A percentile compares a stretch with the other conserved stretches of the same genome.
These are phyloP conservation scores for Nesospiza acunhae DNA, from an alignment of 2,113 vertebrate species.

Conservation along the genomic window DNA sequence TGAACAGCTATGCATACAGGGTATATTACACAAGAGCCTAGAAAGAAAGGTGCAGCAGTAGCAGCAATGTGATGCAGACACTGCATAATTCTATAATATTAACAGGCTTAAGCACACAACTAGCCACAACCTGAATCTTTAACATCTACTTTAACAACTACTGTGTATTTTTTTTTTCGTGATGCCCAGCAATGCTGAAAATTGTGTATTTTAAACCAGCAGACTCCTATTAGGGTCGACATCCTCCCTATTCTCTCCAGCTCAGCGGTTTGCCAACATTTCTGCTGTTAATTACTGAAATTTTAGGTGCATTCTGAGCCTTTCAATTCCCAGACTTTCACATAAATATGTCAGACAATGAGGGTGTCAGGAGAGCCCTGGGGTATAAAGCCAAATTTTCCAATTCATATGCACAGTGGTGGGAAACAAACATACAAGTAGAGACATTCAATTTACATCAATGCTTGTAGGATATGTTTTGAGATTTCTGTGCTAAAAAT, in stretches of 20 bases:
- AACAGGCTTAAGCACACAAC: neutral
- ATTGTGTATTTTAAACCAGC: neutral
- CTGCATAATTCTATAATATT: neutral
- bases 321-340: neutral
- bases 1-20: neutral
- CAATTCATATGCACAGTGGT: neutral
- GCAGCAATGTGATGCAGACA: constrained; percentile 11
- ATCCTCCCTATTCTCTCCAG: neutral
- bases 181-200: neutral
- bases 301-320: constrained; percentile 7
- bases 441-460: constrained; percentile 30
- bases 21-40: constrained; percentile 21
- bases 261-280: neutral
- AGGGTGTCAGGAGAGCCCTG: neutral
- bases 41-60: constrained; percentile 37
- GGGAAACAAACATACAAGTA: neutral
- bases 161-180: neutral
- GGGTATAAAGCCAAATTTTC: constrained; percentile 4
- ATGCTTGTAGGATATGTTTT: neutral
- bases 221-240: neutral
- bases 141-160: neutral
- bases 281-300: constrained; percentile 28
- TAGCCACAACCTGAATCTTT: neutral
- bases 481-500: neutral
- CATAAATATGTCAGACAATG: neutral